These are phyloP conservation scores for Abrostola tripartita DNA, from an alignment of 2,888 invertebrate genomes.

Conservation along the genomic window DNA sequence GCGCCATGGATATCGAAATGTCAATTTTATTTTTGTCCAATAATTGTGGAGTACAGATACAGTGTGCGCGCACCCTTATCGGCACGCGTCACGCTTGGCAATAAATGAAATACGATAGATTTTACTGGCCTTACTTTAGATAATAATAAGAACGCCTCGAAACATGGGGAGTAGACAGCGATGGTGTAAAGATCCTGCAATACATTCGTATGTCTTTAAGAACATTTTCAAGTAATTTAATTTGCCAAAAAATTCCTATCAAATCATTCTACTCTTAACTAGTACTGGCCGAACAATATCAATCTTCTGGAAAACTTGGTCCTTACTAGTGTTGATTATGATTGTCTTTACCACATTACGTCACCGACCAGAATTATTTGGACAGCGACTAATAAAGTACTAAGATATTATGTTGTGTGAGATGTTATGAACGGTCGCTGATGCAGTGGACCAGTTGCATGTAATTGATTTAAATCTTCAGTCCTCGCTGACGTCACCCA, in stretches of 20 bases:
- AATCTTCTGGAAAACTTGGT: too few species aligned
- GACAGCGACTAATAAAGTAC: too few species aligned
- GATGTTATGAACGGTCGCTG: neutral
- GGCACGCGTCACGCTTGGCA: slow-evolving; percentile 47
- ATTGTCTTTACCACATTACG: too few species aligned
- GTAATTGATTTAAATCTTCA: neutral
- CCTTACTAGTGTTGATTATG: too few species aligned
- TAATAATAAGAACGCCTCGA: slow-evolving; percentile 21
- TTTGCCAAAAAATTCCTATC: too few species aligned
- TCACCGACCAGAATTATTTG: too few species aligned
- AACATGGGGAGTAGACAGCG: neutral
- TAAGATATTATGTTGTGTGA: neutral
- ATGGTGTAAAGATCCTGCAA: neutral
- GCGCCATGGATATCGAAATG: slow-evolving; percentile 22
- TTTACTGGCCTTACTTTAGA: slow-evolving; percentile 48
- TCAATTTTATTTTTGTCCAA: neutral
- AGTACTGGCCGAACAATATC: too few species aligned
- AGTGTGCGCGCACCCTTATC: slow-evolving; percentile 64
- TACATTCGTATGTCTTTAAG: too few species aligned
- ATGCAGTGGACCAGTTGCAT: neutral
- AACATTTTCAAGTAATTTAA: too few species aligned
- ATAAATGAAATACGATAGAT: slow-evolving; percentile 56
- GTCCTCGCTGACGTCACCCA: neutral
- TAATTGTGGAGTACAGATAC: slow-evolving; percentile 19
- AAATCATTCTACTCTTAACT: too few species aligned